Conservation (phyloP, 2,113 vertebrate genomes). For the Phylloscopus whistleri region DNA sequence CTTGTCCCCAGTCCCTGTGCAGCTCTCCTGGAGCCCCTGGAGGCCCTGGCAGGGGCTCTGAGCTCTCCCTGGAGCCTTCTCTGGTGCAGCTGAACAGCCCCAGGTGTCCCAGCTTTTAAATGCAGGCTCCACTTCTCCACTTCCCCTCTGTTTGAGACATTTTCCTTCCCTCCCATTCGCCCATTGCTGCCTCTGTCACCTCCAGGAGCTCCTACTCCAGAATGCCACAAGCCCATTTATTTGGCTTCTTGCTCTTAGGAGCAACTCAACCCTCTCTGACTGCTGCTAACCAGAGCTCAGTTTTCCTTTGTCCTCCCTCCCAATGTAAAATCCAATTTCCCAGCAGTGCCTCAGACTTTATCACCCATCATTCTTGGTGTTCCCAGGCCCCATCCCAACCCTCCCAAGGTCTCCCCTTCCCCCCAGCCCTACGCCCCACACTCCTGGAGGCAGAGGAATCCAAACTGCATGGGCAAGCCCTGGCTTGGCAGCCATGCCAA, state of each 20-base stretch:
- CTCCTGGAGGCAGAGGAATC: neutral
- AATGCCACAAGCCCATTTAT: neutral
- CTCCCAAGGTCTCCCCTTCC: neutral
- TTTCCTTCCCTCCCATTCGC: neutral
- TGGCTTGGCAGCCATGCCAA: neutral
- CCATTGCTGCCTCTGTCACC: neutral
- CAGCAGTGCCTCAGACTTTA: neutral
- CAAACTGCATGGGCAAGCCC: neutral
- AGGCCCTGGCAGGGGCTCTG: neutral
- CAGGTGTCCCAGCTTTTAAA: neutral
- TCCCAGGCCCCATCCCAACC: neutral
- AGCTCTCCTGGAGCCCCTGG: neutral
- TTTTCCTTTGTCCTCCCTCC: neutral
- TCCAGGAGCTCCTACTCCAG: neutral
- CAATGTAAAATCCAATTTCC: neutral
- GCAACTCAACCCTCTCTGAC: fast-evolving
- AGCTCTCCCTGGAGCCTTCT: neutral
- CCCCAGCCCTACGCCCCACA: fast-evolving
- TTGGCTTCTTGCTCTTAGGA: neutral
- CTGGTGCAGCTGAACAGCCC: fast-evolving
- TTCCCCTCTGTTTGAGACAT: neutral
- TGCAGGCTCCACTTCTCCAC: neutral
- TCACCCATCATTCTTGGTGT: too few relatives aligned
- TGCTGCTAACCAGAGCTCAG: neutral
- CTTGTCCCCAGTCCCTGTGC: neutral